phyloP scores from a whole-genome alignment of 2,797 vertebrate species.

The Clarias platycephalus region DNA sequence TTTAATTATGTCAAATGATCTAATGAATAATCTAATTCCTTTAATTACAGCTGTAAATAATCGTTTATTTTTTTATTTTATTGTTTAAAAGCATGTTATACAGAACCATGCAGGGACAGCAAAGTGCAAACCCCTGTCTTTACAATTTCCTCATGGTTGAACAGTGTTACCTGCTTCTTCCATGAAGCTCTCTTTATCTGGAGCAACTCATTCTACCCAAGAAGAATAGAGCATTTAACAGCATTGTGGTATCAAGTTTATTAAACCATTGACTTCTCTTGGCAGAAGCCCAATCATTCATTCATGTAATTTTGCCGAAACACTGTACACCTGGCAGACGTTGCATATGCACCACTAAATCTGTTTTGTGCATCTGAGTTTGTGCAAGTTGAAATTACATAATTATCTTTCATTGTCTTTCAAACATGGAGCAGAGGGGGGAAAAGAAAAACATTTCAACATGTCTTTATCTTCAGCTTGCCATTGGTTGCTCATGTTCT shows the following conservation, averaged over 20 bases:
- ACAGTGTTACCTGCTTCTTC: not conserved
- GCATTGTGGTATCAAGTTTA: not conserved
- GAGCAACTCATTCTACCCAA: not conserved
- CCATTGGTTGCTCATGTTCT: constrained; percentile 43
- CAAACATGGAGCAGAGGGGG: not conserved
- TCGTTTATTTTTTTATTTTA: not conserved
- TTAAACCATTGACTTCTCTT: not conserved
- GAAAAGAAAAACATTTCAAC: constrained; percentile 14
- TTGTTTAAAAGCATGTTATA: too few species aligned
- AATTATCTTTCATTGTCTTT: constrained; percentile 42
- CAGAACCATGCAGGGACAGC: not conserved
- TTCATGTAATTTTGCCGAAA: constrained; percentile 30
- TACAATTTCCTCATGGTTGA: not conserved
- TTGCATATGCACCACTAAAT: constrained; percentile 54
- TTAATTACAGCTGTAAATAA: not conserved
- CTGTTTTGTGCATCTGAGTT: constrained; percentile 48
- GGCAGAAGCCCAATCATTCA: not conserved
- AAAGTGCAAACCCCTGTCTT: not conserved
- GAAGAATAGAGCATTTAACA: not conserved
- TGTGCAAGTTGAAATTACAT: constrained; percentile 37
- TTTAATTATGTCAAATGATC: not conserved
- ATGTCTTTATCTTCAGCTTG: constrained; percentile 41
- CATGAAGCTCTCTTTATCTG: not conserved
- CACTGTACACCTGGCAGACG: constrained; percentile 35
- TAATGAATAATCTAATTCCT: not conserved